Percentiles rank a stretch among this genome's conserved stretches.
Evolutionary conservation across 2,888 invertebrate species (phyloP).

Genomic region (Phyto melanocephala): DNA sequence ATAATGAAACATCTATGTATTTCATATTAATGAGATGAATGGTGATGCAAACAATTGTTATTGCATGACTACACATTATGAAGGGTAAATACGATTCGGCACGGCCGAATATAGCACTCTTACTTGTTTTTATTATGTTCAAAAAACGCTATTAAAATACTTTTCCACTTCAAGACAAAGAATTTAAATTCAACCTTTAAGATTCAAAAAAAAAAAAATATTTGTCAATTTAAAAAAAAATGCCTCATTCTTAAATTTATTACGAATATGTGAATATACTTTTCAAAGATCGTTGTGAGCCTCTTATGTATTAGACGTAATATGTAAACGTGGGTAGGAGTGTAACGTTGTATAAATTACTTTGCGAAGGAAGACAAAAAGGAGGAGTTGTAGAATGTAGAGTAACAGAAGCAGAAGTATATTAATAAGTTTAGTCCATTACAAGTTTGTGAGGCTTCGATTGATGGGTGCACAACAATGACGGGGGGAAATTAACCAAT

Average conservation of each 20-base stretch:
- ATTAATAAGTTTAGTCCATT: constrained; percentile 78
- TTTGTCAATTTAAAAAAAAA: constrained; percentile 36
- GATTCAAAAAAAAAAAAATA: constrained; percentile 23
- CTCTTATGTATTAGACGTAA: not conserved
- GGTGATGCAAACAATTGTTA: too few species aligned
- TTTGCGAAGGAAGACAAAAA: not conserved
- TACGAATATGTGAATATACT: not conserved
- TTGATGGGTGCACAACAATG: constrained; percentile 78
- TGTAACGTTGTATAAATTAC: constrained; percentile 24
- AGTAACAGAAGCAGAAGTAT: constrained; percentile 66
- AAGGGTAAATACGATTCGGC: too few species aligned
- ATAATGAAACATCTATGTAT: too few species aligned
- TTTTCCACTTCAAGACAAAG: constrained; percentile 25
- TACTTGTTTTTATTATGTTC: not conserved
- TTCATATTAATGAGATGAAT: too few species aligned
- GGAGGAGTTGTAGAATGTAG: not conserved
- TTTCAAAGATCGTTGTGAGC: not conserved
- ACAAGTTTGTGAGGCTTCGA: constrained; percentile 75
- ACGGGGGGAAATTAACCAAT: constrained; percentile 78
- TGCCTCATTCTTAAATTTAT: not conserved
- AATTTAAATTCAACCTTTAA: constrained; percentile 46
- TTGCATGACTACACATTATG: too few species aligned
- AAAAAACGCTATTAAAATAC: constrained; percentile 40
- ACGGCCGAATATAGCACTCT: not conserved
- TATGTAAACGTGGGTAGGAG: not conserved